Percentiles rank a stretch among this genome's conserved stretches.
phyloP scores from a whole-genome alignment of 2,113 vertebrate species.

The Neopipo cinnamomea region DNA sequence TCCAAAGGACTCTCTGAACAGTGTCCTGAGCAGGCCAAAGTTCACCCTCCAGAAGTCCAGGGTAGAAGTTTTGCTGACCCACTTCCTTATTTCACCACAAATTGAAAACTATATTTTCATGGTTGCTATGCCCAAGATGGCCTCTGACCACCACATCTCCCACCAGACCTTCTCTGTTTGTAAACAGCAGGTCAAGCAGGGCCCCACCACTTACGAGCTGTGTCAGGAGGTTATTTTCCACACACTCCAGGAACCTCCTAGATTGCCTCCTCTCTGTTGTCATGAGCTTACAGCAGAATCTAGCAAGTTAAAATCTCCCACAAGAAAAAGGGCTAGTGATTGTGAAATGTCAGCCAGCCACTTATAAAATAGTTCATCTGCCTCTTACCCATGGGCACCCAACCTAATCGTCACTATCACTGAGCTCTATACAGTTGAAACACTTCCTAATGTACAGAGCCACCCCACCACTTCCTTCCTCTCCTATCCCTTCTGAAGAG shows the following conservation, averaged over 20 bases:
- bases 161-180: background rate
- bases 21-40: background rate
- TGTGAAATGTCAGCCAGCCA: too few relatives aligned
- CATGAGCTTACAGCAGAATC: background rate
- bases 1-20: background rate
- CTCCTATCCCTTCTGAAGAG: background rate
- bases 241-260: background rate
- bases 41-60: background rate
- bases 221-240: background rate
- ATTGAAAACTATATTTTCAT: background rate
- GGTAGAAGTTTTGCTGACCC: background rate
- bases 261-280: fast-evolving
- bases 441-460: background rate
- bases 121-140: background rate
- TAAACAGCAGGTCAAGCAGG: background rate
- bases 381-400: background rate
- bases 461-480: background rate
- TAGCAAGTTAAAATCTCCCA: too few relatives aligned
- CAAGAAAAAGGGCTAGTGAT: too few relatives aligned
- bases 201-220: background rate
- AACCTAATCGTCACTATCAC: background rate
- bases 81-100: background rate
- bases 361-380: too few relatives aligned
- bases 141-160: background rate
- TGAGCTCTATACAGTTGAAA: background rate